These are phyloP conservation scores for Rhea pennata DNA, from an alignment of 2,113 vertebrate genomes.

Conservation along the genomic window DNA sequence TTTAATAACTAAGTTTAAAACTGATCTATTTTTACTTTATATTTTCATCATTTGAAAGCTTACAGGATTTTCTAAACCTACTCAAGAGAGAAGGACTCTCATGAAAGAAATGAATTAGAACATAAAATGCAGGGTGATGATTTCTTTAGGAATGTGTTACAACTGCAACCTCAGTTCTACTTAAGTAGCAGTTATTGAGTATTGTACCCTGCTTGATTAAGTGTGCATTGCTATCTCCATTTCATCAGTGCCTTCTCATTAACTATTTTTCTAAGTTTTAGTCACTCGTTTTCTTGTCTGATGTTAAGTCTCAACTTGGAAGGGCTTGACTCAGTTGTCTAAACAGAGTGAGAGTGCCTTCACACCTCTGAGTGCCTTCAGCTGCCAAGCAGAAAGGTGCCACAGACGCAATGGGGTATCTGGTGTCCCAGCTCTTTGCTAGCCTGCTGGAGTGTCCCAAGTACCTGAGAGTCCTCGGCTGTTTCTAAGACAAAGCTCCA, in stretches of 20 bases:
- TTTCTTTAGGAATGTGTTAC: neutral
- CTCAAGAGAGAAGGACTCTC: neutral
- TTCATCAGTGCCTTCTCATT: neutral
- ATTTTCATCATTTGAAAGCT: neutral
- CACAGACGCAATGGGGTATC: no score
- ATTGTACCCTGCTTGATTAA: neutral
- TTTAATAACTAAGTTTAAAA: neutral
- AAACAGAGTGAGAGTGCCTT: neutral
- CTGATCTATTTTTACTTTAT: neutral
- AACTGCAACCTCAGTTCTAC: neutral
- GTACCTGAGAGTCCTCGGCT: no score
- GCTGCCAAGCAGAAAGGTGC: neutral
- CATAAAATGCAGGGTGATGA: fast-evolving
- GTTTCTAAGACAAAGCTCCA: neutral
- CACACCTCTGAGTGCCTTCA: neutral
- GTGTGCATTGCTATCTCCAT: neutral
- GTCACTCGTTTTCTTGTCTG: neutral
- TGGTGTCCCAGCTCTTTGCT: no score
- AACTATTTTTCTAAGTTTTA: neutral
- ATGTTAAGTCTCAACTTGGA: neutral
- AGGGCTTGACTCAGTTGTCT: neutral
- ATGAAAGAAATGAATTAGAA: neutral
- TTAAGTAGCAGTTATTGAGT: no score
- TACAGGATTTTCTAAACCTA: neutral
- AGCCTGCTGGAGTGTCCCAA: no score